Percentiles rank a stretch among this genome's conserved stretches.
Evolutionary conservation across 2,797 vertebrate genomes (phyloP).

Genomic region (Microctenopoma lineatum): DNA sequence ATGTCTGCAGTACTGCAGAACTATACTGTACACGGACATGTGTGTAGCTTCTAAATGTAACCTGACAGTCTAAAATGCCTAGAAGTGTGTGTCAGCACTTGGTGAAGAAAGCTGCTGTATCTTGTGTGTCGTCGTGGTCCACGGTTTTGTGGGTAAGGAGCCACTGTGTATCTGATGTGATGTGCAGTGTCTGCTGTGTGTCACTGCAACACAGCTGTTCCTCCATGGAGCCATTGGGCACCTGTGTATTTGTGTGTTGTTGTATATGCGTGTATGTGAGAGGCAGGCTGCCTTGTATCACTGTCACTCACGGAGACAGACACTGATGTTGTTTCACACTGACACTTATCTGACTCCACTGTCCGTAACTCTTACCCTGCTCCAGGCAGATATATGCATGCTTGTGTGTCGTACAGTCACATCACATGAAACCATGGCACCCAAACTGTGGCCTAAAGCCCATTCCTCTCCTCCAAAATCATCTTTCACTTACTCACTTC

Average conservation of each 20-base stretch:
- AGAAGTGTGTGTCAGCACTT: slow-evolving; percentile 69
- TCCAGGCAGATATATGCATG: slow-evolving; percentile 64
- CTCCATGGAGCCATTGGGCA: slow-evolving; percentile 65
- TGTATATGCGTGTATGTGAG: slow-evolving; percentile 33
- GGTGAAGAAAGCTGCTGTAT: slow-evolving; percentile 40
- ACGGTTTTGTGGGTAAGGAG: slow-evolving; percentile 45
- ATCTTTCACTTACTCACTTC: slow-evolving; percentile 38
- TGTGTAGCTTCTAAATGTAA: slow-evolving; percentile 56
- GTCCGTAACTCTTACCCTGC: slow-evolving; percentile 76
- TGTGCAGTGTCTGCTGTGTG: slow-evolving; percentile 77
- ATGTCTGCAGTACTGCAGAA: slow-evolving; percentile 31
- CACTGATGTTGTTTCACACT: slow-evolving; percentile 78
- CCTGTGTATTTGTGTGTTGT: slow-evolving; percentile 54
- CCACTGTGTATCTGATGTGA: slow-evolving; percentile 69
- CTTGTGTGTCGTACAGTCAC: slow-evolving; percentile 67
- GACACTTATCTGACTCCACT: slow-evolving; percentile 82
- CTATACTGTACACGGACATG: slow-evolving; percentile 26
- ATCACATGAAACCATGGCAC: slow-evolving; percentile 77
- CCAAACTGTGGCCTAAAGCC: slow-evolving; percentile 76
- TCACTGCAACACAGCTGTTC: slow-evolving; percentile 73
- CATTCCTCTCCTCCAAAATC: slow-evolving; percentile 48
- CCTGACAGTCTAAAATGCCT: slow-evolving; percentile 66
- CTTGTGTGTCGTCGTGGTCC: slow-evolving; percentile 60
- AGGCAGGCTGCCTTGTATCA: slow-evolving; percentile 73
- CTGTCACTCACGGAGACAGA: slow-evolving; percentile 81